phyloP scores from a whole-genome alignment of 2,797 vertebrate genomes.

The Xenops minutus region DNA sequence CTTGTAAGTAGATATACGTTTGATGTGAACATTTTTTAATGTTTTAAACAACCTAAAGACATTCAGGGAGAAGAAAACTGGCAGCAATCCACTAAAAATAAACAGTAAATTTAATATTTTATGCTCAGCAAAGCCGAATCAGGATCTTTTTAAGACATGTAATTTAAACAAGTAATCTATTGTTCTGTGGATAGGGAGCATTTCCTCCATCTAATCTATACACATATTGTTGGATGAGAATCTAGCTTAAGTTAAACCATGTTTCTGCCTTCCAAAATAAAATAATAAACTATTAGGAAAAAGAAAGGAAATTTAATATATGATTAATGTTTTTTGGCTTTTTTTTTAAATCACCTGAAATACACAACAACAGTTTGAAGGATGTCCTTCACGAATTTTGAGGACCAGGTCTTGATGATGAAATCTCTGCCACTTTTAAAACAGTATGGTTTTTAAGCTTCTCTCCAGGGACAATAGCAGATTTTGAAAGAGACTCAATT shows the following conservation, averaged over 20 bases:
- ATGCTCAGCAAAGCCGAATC: slow-evolving; percentile 47
- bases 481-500: not conserved
- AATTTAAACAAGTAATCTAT: slow-evolving; percentile 56
- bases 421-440: not conserved
- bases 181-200: slow-evolving; percentile 25
- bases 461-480: not conserved
- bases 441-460: not conserved
- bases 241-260: slow-evolving; percentile 4
- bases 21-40: slow-evolving; percentile 27
- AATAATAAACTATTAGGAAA: not conserved
- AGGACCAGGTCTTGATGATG: not conserved
- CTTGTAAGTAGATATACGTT: slow-evolving; percentile 53
- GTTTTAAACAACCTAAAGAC: slow-evolving; percentile 57
- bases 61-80: slow-evolving; percentile 7
- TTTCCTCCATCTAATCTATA: slow-evolving; percentile 48
- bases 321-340: not conserved
- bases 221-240: not conserved
- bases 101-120: slow-evolving; percentile 59
- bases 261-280: not conserved
- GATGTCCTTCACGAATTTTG: not conserved
- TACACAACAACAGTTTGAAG: not conserved
- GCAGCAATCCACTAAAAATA: slow-evolving; percentile 65
- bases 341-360: not conserved
- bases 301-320: not conserved
- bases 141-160: slow-evolving; percentile 61